phyloP scores from a whole-genome alignment of 2,888 invertebrate genomes.

The Eumacrocentrus americanus region DNA sequence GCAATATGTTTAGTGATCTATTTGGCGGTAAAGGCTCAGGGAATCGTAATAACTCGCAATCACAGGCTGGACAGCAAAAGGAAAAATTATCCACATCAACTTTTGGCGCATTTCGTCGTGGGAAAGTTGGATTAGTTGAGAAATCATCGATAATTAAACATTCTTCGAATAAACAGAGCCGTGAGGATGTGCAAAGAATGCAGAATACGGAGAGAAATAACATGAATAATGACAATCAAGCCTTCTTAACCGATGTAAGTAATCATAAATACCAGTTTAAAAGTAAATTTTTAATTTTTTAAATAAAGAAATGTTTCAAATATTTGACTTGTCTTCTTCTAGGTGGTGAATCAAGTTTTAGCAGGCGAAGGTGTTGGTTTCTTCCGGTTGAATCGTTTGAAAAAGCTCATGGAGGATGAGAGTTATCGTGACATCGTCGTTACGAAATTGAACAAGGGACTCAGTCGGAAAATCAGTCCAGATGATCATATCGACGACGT shows the following conservation, averaged over 20 bases:
- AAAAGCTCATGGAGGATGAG: constrained; percentile 98
- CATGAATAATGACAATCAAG: constrained; percentile 88
- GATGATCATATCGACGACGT: constrained; percentile 98
- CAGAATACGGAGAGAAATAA: constrained; percentile 75
- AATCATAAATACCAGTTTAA: not conserved
- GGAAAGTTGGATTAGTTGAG: constrained; percentile 83
- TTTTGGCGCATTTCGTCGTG: constrained; percentile 79
- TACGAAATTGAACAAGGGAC: constrained; percentile 90
- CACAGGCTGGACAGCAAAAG: constrained; percentile 61
- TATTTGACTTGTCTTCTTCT: too few relatives aligned
- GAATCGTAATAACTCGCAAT: constrained; percentile 59
- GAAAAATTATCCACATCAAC: constrained; percentile 52
- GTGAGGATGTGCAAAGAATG: constrained; percentile 72
- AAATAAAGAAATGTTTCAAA: too few relatives aligned
- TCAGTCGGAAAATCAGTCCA: constrained; percentile 90
- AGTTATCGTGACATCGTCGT: constrained; percentile 95
- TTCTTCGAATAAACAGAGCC: constrained; percentile 70
- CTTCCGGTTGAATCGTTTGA: constrained; percentile 90
- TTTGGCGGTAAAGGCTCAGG: constrained; percentile 71
- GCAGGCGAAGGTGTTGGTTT: constrained; percentile 96
- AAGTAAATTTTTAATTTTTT: too few relatives aligned
- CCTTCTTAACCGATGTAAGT: constrained; percentile 87
- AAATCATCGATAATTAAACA: constrained; percentile 89
- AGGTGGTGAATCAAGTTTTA: constrained; percentile 81
- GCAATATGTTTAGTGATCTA: constrained; percentile 92